Evolutionary conservation across 1,140 invertebrate species (phyloP).

Genomic region (Mylabris phalerata): DNA sequence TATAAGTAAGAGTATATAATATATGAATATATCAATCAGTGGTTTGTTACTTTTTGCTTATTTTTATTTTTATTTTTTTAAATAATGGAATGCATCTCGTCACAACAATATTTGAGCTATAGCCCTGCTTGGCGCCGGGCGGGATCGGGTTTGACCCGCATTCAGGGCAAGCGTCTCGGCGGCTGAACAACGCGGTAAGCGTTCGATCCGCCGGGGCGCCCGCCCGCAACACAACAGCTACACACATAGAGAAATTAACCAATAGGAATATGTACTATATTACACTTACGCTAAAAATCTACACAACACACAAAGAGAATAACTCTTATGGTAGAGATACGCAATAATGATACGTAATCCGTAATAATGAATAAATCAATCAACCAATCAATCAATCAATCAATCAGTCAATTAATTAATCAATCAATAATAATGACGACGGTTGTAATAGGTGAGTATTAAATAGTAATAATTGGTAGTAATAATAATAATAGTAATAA

Average conservation of each 20-base stretch:
- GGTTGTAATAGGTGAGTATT: too few relatives aligned
- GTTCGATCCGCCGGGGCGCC: slow-evolving; percentile 21
- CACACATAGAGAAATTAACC: slow-evolving; percentile 43
- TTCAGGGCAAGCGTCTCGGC: slow-evolving; percentile 23
- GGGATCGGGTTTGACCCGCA: slow-evolving; percentile 27
- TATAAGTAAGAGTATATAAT: slow-evolving; percentile 42
- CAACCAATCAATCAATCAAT: not conserved
- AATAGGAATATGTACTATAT: slow-evolving; percentile 42
- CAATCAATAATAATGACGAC: slow-evolving; percentile 30
- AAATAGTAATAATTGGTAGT: too few relatives aligned
- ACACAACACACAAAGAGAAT: slow-evolving; percentile 45
- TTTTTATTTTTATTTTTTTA: slow-evolving; percentile 11
- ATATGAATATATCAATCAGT: slow-evolving; percentile 39
- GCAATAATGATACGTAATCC: slow-evolving; percentile 18
- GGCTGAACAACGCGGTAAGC: slow-evolving; percentile 4
- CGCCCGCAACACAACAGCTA: slow-evolving; percentile 42
- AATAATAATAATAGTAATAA: slow-evolving; percentile 26
- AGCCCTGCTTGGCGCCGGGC: slow-evolving; percentile 31
- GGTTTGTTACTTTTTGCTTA: slow-evolving; percentile 27
- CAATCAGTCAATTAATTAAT: slow-evolving; percentile 12
- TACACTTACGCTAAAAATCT: slow-evolving; percentile 43
- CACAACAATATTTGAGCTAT: slow-evolving; percentile 46
- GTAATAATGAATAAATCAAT: too few relatives aligned
- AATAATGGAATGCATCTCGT: slow-evolving; percentile 44
- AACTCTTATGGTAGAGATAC: slow-evolving; percentile 39